Percentiles rank a stretch among this genome's conserved stretches.
phyloP scores from a whole-genome alignment of 2,888 invertebrate genomes.

The Gibbula magus region DNA sequence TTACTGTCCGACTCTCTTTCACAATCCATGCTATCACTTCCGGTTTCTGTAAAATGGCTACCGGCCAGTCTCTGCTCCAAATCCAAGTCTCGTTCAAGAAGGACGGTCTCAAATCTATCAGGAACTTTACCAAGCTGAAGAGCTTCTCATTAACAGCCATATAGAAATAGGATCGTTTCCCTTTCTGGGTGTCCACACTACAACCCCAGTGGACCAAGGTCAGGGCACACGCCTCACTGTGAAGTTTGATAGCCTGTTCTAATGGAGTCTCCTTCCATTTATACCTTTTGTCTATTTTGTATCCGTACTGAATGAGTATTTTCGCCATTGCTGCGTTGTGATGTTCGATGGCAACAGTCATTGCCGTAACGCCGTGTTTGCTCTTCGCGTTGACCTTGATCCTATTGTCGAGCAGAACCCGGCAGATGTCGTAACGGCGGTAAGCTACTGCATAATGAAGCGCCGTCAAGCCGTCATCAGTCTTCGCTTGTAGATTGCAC shows the following conservation, averaged over 20 bases:
- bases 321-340: slow-evolving; percentile 65
- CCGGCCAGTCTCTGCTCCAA: slow-evolving; percentile 53
- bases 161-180: slow-evolving; percentile 56
- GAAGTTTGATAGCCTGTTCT: slow-evolving; percentile 66
- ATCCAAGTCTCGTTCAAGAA: slow-evolving; percentile 67
- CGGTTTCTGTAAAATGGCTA: slow-evolving; percentile 65
- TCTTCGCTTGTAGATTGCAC: slow-evolving; percentile 65
- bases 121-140: slow-evolving; percentile 55
- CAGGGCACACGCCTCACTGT: slow-evolving; percentile 67
- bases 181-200: slow-evolving; percentile 48
- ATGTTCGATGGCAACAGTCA: slow-evolving; percentile 69
- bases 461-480: slow-evolving; percentile 65
- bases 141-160: slow-evolving; percentile 65
- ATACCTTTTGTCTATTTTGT: slow-evolving; percentile 64
- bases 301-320: slow-evolving; percentile 65
- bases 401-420: slow-evolving; percentile 60
- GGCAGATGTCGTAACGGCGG: slow-evolving; percentile 63
- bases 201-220: slow-evolving; percentile 68
- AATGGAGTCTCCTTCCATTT: slow-evolving; percentile 66
- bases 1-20: slow-evolving; percentile 48
- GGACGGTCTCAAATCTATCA: slow-evolving; percentile 60
- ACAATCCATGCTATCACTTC: slow-evolving; percentile 60
- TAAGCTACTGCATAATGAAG: slow-evolving; percentile 68
- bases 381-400: slow-evolving; percentile 62
- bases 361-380: slow-evolving; percentile 65